Conservation (phyloP, 1,140 invertebrate species). For the Agrypnia vestita region DNA sequence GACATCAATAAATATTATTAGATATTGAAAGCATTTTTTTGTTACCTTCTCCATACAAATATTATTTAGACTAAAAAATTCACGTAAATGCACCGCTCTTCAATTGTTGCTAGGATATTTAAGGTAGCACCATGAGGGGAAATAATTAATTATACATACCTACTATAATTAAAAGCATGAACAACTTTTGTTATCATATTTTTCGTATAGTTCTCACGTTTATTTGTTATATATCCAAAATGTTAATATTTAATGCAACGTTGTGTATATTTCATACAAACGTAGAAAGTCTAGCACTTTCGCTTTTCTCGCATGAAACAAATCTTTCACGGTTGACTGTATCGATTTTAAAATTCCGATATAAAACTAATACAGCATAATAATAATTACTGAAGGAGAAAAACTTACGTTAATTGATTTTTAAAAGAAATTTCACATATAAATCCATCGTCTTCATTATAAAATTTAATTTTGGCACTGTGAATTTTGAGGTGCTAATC, state of each 20-base stretch:
- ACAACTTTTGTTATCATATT: constrained; percentile 5
- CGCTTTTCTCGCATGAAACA: constrained; percentile 1
- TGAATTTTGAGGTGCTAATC: constrained; percentile 41
- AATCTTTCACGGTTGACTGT: constrained; percentile 28
- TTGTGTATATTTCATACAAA: not conserved
- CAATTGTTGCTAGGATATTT: constrained; percentile 41
- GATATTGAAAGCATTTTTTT: not conserved
- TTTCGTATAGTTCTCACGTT: not conserved
- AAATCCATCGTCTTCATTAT: constrained; percentile 39
- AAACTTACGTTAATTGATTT: constrained; percentile 41
- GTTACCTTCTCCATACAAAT: not conserved
- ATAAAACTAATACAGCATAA: constrained; percentile 8
- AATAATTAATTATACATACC: constrained; percentile 26
- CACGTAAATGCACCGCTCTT: constrained; percentile 29
- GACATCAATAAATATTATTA: not conserved
- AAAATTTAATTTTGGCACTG: constrained; percentile 33
- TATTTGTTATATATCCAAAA: not conserved
- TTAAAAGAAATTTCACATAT: not conserved
- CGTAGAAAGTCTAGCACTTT: constrained; percentile 8
- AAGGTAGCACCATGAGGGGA: not conserved
- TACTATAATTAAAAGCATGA: constrained; percentile 8
- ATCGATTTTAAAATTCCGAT: constrained; percentile 26
- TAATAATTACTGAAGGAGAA: not conserved
- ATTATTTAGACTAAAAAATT: too few relatives aligned
- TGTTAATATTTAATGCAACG: not conserved